Evolutionary conservation across 2,113 vertebrate species (phyloP), one percentile per base, ranked within the genome.

Genomic region (Chascanopsetta lugubris): DNA sequence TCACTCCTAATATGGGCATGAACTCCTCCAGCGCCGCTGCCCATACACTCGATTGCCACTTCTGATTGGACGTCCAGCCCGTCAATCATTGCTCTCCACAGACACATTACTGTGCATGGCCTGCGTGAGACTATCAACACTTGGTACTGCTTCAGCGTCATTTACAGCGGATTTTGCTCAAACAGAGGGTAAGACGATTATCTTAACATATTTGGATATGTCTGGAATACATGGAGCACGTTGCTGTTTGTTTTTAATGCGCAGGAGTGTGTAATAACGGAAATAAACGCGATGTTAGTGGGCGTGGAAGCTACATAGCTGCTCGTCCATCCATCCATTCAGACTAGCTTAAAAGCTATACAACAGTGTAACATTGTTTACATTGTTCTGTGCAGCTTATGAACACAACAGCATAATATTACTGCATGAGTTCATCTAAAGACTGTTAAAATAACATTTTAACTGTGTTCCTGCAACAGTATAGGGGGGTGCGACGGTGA

Each of bases 1-100:
- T 29, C n/a, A 11, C 36, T 74, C 84, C 82, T 54, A 56, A 79
- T 85, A 80, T 71, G 81, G 86, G 8, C 73, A 75, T 8, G 30
- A 55, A 5, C 0, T 49, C 27, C 2, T 0, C 6, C 4, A 3
- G 29, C 9, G 10, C 56, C 2, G 8, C 59, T 51, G 54, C 76
- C 66, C 21, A 40, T 13, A 15, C 9, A 9, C 2, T 2, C 26
- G 0, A 18, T 0, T 3, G 4, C 40, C 13, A 1, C 32, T 77
- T n/a, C 18, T 17, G 50, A 88, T 90, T 92, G 86, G 88, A 49
- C 45, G 12, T 48, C 0, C 3, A 0, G 3, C 6, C 8, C 30
- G 62, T 77, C 75, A 70, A 48, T 87, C 75, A 56, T 3, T 1
- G 55, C n/a, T 29, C 40, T 40, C 5, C 5, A 1, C 38, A 61